A percentile compares a stretch with the other conserved stretches of the same genome.
phyloP scores from a whole-genome alignment of 1,140 invertebrate species.

The Drosophila seguyi region DNA sequence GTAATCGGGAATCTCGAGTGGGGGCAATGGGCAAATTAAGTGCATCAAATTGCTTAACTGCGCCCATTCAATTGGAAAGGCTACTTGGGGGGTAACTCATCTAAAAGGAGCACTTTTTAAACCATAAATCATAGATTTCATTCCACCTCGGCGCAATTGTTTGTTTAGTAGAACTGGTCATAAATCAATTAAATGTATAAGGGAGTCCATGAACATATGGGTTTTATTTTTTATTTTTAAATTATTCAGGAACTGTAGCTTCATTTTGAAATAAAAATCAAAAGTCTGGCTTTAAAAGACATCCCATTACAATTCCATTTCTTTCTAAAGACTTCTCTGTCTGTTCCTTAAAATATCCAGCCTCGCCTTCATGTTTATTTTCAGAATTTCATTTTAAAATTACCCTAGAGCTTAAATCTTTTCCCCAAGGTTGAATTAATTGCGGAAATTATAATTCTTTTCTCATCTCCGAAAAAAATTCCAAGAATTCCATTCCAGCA shows the following conservation, averaged over 20 bases:
- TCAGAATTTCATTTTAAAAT: constrained; percentile 8
- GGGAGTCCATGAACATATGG: neutral
- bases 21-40: constrained; percentile 54
- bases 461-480: constrained; percentile 1
- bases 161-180: neutral
- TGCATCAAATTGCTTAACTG: constrained; percentile 71
- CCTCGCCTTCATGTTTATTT: constrained; percentile 33
- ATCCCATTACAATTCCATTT: too few relatives aligned
- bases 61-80: constrained; percentile 55
- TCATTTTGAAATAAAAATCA: neutral
- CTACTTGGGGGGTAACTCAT: constrained; percentile 10
- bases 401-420: neutral
- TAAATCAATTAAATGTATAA: constrained; percentile 1
- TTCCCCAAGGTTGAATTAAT: constrained; percentile 5
- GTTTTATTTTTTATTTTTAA: neutral
- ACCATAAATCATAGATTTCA: constrained; percentile 11
- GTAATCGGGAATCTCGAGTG: constrained; percentile 9
- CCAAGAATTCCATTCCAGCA: constrained; percentile 7
- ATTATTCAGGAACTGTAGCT: neutral
- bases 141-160: neutral
- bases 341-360: neutral
- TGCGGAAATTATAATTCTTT: neutral
- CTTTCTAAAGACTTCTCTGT: neutral
- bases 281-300: neutral
- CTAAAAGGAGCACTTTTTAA: neutral